Conservation (phyloP, 37 sponge, comb jelly and placozoan genomes). For the Halichondria panicea region DNA sequence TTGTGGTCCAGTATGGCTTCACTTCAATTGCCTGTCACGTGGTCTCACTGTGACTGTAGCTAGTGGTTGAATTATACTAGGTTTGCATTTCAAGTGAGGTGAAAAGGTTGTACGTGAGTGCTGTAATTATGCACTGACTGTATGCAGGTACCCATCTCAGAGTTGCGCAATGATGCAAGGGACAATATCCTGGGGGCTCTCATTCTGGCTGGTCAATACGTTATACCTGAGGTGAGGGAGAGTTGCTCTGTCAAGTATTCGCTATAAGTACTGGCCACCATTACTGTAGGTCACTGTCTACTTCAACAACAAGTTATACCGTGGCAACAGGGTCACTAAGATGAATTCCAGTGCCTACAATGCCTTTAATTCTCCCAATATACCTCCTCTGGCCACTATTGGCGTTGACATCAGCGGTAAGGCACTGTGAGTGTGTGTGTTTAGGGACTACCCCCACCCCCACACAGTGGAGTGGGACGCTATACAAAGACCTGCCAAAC, state of each 20-base stretch:
- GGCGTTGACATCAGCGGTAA: slow-evolving; percentile 71
- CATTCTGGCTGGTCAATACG: slow-evolving; percentile 78
- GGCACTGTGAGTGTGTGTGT: neutral
- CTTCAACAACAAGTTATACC: slow-evolving; percentile 85
- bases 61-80: no score
- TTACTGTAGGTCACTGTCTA: slow-evolving; percentile 76
- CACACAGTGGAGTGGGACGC: slow-evolving; percentile 89
- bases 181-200: slow-evolving; percentile 87
- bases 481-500: slow-evolving; percentile 35
- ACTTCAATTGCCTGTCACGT: neutral
- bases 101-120: no score
- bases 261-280: neutral
- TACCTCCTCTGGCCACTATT: slow-evolving; percentile 84
- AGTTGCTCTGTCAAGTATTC: neutral
- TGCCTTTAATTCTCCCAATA: slow-evolving; percentile 89
- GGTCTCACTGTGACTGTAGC: no score
- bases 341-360: slow-evolving; percentile 53
- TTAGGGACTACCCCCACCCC: no score
- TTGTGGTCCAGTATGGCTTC: no score
- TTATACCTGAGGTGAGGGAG: slow-evolving; percentile 90
- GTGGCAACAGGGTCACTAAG: slow-evolving; percentile 91
- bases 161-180: slow-evolving; percentile 87
- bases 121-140: no score
- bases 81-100: no score
- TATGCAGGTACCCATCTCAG: slow-evolving; percentile 82